Evolutionary conservation across 2,888 invertebrate genomes (phyloP), one percentile per base, ranked within the genome.

Genomic region (Exocentrus adspersus): DNA sequence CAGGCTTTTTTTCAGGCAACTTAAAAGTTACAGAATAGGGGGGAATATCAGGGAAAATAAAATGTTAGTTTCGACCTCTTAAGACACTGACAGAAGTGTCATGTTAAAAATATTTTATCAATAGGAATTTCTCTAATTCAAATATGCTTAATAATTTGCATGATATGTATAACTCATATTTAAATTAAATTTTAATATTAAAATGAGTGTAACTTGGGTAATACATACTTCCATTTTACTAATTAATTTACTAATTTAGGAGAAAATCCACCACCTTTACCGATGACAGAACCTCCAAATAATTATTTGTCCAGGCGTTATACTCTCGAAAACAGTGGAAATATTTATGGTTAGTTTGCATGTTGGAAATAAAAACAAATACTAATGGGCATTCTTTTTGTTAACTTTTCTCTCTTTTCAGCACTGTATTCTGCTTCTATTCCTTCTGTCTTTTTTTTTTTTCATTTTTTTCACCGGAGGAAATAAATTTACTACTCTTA

Each of bases 181-280:
- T n/a, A 37, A 12, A 37, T 37, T 37, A 12, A n/a, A 37, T 37
- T 37, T 37, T 37, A n/a, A 37, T n/a, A 12, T 12, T 12, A 1
- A 21, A 50, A 51, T 19, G 17, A 30, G 9, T 51, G 10, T 30
- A 9, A 10, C 51, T 12, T 16, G n/a, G 14, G 37, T 37, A 37
- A 60, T 45, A 60, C n/a, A n/a, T n/a, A n/a, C n/a, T n/a, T n/a
- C n/a, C 28, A 57, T 58, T 50, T 54, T 46, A 61, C 46, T 48
- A 59, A 60, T 66, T 54, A 66, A 63, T 64, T 53, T 41, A 74
- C 74, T 75, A 75, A 79, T 79, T 72, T 77, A 84, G 80, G 85
- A 84, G 87, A 86, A 82, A 83, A 85, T 78, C 86, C 87, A 73
- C 87, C 87, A 72, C 87, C 88, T 65, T 81, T 87, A 77, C 87